These are phyloP conservation scores for Danaus plexippus DNA, from an alignment of 1,140 invertebrate genomes.

Conservation along the genomic window DNA sequence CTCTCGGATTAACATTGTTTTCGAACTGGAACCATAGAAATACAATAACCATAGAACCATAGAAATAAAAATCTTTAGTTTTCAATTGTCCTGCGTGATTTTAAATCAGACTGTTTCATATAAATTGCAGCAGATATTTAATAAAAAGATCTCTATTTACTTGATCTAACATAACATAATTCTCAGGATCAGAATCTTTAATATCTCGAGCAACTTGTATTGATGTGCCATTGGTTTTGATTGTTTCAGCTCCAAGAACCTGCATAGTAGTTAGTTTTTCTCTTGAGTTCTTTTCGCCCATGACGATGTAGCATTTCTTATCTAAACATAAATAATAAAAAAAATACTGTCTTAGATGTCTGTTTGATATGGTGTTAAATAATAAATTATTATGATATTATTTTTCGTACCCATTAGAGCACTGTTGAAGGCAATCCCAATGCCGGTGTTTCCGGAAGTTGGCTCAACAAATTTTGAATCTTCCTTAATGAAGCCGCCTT, in stretches of 20 bases:
- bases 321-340: conserved; percentile 50
- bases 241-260: conserved; percentile 93
- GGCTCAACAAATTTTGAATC: conserved; percentile 91
- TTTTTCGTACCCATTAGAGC: conserved; percentile 81
- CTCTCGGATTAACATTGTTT: conserved; percentile 87
- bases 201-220: conserved; percentile 89
- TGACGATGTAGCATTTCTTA: conserved; percentile 95
- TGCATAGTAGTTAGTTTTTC: conserved; percentile 91
- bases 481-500: conserved; percentile 83
- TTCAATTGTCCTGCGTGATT: too few species aligned
- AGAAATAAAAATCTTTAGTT: too few species aligned
- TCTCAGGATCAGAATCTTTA: conserved; percentile 86
- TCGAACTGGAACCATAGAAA: conserved; percentile 76
- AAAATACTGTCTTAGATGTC: not conserved
- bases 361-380: not conserved
- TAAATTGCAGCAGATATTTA: too few species aligned
- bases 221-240: conserved; percentile 90
- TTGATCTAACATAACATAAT: conserved; percentile 87
- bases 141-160: conserved; percentile 57
- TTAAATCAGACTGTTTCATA: too few species aligned
- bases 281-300: conserved; percentile 97
- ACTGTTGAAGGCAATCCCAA: conserved; percentile 92
- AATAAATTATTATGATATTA: too few species aligned
- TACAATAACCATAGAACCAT: not conserved
- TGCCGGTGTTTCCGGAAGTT: conserved; percentile 94